Evolutionary conservation across 2,888 invertebrate genomes (phyloP).

Genomic region (Sympetrum striolatum): DNA sequence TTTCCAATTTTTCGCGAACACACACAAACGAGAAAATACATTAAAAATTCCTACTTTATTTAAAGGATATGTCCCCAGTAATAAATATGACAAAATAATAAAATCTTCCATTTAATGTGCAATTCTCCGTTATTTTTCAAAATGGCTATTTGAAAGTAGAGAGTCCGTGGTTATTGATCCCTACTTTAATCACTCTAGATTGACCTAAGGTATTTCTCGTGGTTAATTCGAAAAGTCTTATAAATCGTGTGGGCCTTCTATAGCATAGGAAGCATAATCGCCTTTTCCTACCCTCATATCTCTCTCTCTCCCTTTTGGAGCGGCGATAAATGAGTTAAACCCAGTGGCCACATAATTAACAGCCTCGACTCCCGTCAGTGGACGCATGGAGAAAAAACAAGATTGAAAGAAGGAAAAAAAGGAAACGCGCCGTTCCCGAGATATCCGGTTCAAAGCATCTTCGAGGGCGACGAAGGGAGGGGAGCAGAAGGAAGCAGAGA

Average conservation of each 20-base stretch:
- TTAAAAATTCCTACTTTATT: too few species aligned
- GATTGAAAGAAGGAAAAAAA: neutral
- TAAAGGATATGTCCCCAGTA: too few species aligned
- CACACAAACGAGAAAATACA: too few species aligned
- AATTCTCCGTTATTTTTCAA: too few species aligned
- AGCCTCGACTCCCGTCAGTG: neutral
- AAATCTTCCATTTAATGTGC: too few species aligned
- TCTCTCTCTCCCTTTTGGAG: neutral
- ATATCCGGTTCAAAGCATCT: neutral
- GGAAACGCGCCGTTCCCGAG: neutral
- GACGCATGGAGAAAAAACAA: neutral
- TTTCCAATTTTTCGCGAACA: too few species aligned
- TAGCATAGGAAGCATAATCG: neutral
- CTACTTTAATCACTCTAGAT: too few species aligned
- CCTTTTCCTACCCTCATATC: neutral
- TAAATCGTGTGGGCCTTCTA: neutral
- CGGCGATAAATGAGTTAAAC: constrained; percentile 16
- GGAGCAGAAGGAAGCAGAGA: neutral
- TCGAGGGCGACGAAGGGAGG: neutral
- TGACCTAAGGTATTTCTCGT: too few species aligned
- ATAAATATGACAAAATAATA: too few species aligned
- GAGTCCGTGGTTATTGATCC: too few species aligned
- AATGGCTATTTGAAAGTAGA: too few species aligned
- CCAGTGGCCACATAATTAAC: constrained; percentile 38
- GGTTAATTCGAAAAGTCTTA: neutral